Conservation (phyloP, 2,113 vertebrate genomes). For the Laticauda laticaudata region DNA sequence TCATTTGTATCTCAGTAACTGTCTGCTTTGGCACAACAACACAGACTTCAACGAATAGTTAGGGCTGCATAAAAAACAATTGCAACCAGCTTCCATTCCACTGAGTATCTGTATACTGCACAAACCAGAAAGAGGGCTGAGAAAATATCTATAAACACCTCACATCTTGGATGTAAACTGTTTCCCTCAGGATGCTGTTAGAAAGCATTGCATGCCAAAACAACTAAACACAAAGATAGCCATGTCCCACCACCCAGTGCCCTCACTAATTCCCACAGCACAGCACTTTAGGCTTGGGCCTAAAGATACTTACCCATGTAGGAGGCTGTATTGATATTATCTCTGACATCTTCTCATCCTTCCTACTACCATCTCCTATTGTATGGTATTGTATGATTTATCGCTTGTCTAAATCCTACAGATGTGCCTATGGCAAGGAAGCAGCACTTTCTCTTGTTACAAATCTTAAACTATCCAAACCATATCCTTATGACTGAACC, state of each 20-base stretch:
- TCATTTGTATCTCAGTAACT: not conserved
- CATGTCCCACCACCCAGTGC: not conserved
- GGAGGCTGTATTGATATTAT: not conserved
- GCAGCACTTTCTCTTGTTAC: not conserved
- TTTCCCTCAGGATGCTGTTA: not conserved
- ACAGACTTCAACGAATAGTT: not conserved
- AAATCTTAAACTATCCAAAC: not conserved
- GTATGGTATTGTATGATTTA: not conserved
- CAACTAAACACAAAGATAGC: not conserved
- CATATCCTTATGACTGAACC: not conserved
- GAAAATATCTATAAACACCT: not conserved
- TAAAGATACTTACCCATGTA: not conserved
- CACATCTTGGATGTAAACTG: not conserved
- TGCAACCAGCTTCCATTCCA: not conserved
- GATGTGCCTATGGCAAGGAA: not conserved
- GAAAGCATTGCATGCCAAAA: not conserved
- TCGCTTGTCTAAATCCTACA: not conserved
- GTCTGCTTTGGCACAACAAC: not conserved
- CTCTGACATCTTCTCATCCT: not conserved
- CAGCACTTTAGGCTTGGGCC: not conserved
- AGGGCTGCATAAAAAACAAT: not conserved
- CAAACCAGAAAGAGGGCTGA: not conserved
- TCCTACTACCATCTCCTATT: not conserved
- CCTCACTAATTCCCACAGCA: not conserved
- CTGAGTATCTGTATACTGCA: not conserved